Conservation (phyloP, 2,797 vertebrate species). For the Diplodus puntazzo region DNA sequence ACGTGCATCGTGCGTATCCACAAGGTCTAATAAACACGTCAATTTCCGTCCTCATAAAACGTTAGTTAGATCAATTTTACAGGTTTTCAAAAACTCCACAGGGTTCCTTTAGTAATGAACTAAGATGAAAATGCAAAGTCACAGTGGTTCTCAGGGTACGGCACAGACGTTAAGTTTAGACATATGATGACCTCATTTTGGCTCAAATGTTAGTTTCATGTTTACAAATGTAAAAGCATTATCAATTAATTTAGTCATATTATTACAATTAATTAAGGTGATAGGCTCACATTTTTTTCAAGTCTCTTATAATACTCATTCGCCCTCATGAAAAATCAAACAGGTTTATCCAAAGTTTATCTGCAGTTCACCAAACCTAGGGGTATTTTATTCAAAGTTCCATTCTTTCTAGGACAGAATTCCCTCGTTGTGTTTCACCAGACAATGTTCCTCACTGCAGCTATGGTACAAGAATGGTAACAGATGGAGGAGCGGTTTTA, state of each 20-base stretch:
- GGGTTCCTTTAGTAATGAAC: slow-evolving; percentile 44
- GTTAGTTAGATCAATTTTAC: too few species aligned
- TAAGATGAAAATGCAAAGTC: slow-evolving; percentile 53
- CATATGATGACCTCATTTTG: background rate
- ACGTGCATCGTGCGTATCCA: background rate
- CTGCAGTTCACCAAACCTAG: background rate
- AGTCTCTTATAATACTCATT: background rate
- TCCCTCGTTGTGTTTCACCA: background rate
- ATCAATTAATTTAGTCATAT: background rate
- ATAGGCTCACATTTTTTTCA: slow-evolving; percentile 8
- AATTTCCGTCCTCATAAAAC: background rate
- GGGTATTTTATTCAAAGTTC: background rate
- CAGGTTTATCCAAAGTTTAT: background rate
- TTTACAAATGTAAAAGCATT: background rate
- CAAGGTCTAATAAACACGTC: background rate
- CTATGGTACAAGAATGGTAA: background rate
- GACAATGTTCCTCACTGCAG: background rate
- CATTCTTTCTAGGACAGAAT: background rate
- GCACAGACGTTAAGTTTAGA: slow-evolving; percentile 6
- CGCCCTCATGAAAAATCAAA: background rate
- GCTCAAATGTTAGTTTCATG: background rate
- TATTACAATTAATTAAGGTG: background rate
- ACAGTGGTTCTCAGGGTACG: slow-evolving; percentile 64
- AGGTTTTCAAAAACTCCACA: slow-evolving; percentile 43
- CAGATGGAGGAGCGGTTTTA: background rate